Evolutionary conservation across 2,113 vertebrate genomes (phyloP).

Genomic region (Electrona antarctica): DNA sequence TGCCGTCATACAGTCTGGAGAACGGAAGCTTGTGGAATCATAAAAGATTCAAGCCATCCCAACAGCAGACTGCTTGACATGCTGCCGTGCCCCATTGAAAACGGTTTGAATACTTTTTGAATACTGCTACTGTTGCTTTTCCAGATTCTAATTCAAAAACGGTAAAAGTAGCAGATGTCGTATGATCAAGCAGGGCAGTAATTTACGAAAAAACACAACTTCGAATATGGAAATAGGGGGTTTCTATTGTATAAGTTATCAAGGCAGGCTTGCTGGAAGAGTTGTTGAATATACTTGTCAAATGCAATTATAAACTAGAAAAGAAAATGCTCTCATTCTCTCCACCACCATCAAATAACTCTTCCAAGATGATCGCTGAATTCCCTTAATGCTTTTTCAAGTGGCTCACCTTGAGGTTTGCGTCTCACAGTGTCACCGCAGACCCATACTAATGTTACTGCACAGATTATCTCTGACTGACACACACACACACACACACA

Average conservation of each 20-base stretch:
- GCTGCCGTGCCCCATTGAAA: too few species aligned
- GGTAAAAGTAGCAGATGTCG: too few species aligned
- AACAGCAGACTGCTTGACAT: too few species aligned
- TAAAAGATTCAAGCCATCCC: too few species aligned
- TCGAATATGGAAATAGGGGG: too few species aligned
- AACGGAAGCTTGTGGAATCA: too few species aligned
- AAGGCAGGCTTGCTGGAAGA: neutral
- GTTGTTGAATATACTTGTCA: neutral
- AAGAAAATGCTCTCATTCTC: neutral
- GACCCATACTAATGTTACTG: neutral
- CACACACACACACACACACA: neutral
- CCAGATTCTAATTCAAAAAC: too few species aligned
- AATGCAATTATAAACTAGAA: neutral
- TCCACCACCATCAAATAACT: neutral
- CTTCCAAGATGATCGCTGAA: slow-evolving; percentile 2
- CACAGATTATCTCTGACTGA: neutral
- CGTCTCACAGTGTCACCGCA: neutral
- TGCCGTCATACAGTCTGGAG: too few species aligned
- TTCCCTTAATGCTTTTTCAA: slow-evolving; percentile 22
- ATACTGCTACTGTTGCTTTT: too few species aligned
- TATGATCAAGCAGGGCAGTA: too few species aligned
- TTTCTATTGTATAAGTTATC: neutral
- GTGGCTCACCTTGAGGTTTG: slow-evolving; percentile 2
- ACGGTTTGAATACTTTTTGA: too few species aligned
- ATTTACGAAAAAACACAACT: too few species aligned